phyloP scores from a whole-genome alignment of 2,113 vertebrate genomes.

The Chlorodrepanis virens region DNA sequence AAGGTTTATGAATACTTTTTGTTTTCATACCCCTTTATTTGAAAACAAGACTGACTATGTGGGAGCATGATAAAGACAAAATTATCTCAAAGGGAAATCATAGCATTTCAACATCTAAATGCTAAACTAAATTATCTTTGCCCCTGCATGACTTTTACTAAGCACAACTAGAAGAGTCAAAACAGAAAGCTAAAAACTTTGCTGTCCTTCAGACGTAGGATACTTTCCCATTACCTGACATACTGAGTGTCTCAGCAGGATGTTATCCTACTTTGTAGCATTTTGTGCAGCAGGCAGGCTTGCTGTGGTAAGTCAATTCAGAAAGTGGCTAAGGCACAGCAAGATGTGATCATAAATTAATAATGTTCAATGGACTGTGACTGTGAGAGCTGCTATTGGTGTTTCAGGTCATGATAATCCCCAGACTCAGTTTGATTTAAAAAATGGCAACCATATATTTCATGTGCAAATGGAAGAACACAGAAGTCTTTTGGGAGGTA shows the following conservation, averaged over 20 bases:
- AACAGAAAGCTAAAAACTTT: background rate
- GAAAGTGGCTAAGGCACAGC: slow-evolving; percentile 31
- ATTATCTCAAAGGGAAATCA: background rate
- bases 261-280: slow-evolving; percentile 26
- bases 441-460: slow-evolving; percentile 46
- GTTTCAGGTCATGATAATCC: slow-evolving; percentile 46
- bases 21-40: background rate
- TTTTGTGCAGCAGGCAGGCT: slow-evolving; percentile 27
- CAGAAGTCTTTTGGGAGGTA: background rate
- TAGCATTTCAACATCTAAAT: background rate
- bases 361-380: slow-evolving; percentile 56
- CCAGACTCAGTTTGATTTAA: slow-evolving; percentile 3
- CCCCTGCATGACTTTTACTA: background rate
- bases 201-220: background rate
- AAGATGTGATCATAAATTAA: slow-evolving; percentile 60
- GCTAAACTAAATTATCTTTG: background rate
- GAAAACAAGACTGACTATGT: background rate
- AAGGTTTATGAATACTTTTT: background rate
- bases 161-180: background rate
- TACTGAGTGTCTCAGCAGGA: background rate
- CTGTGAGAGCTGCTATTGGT: slow-evolving; percentile 49
- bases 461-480: slow-evolving; percentile 13
- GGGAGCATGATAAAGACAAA: background rate
- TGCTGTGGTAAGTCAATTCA: slow-evolving; percentile 38
- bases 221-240: slow-evolving; percentile 6